These are phyloP conservation scores for Athene cunicularia DNA, from an alignment of 2,113 vertebrate species.

Conservation along the genomic window DNA sequence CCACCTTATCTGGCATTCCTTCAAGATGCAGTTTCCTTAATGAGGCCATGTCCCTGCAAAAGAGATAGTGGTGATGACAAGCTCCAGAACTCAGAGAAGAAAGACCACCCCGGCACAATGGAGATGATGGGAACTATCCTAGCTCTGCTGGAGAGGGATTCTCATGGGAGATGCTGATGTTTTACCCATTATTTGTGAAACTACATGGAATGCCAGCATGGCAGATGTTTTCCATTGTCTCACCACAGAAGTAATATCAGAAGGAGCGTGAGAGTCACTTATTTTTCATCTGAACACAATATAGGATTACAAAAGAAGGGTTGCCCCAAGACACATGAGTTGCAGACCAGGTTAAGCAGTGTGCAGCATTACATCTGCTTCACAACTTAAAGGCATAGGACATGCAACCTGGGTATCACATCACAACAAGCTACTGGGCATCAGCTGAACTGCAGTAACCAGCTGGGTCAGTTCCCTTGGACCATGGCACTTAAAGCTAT, in stretches of 20 bases:
- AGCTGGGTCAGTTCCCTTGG: not conserved
- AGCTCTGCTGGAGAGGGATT: not conserved
- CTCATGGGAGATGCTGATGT: not conserved
- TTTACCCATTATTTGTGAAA: conserved; percentile 41
- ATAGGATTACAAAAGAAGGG: not conserved
- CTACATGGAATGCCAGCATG: not conserved
- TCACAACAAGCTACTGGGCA: not conserved
- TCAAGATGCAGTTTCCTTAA: not conserved
- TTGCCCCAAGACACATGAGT: not conserved
- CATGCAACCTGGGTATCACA: not conserved
- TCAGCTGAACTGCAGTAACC: not conserved
- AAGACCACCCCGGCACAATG: conserved; percentile 35
- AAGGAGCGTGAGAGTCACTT: not conserved
- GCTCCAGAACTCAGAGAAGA: not conserved
- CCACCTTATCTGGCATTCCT: conserved; percentile 31
- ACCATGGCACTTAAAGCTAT: not conserved
- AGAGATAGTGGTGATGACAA: not conserved
- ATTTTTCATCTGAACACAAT: not conserved
- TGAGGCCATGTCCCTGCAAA: not conserved
- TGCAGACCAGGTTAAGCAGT: not conserved
- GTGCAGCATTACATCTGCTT: not conserved
- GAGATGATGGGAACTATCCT: not conserved
- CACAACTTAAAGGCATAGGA: not conserved
- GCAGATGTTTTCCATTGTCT: conserved; percentile 48
- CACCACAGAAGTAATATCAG: not conserved